Evolutionary conservation across 2,113 vertebrate genomes (phyloP).

Genomic region (Mormoops blainvillei): DNA sequence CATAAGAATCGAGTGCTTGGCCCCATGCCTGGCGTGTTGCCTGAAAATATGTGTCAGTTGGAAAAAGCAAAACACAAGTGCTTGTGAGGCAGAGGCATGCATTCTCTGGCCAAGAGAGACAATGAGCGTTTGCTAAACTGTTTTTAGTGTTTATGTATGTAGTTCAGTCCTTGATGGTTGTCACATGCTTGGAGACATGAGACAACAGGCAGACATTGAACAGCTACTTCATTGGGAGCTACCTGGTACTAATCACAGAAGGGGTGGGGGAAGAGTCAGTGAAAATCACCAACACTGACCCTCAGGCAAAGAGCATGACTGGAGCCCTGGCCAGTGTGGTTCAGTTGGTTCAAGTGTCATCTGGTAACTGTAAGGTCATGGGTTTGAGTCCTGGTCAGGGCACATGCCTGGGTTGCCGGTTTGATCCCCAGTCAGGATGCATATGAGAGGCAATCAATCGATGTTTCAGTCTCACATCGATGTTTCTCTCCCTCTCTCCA

Average conservation of each 20-base stretch:
- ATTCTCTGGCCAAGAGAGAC: not conserved
- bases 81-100: not conserved
- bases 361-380: too few species aligned
- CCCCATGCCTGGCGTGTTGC: fast-evolving
- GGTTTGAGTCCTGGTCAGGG: too few species aligned
- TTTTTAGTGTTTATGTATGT: too few species aligned
- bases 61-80: not conserved
- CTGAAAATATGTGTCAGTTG: fast-evolving
- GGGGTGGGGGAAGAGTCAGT: too few species aligned
- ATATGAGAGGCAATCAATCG: too few species aligned
- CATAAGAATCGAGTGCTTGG: not conserved
- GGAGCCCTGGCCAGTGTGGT: not conserved
- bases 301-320: not conserved
- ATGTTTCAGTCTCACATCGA: too few species aligned
- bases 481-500: too few species aligned
- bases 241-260: not conserved
- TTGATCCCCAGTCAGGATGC: too few species aligned
- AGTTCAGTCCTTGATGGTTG: not conserved
- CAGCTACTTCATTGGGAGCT: too few species aligned
- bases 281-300: not conserved
- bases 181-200: not conserved
- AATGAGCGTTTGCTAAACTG: fast-evolving
- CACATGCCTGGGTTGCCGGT: too few species aligned
- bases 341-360: not conserved
- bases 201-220: not conserved